Base-by-base conservation (phyloP, 2,888 invertebrate genomes). In the Sepiola atlantica region DNA sequence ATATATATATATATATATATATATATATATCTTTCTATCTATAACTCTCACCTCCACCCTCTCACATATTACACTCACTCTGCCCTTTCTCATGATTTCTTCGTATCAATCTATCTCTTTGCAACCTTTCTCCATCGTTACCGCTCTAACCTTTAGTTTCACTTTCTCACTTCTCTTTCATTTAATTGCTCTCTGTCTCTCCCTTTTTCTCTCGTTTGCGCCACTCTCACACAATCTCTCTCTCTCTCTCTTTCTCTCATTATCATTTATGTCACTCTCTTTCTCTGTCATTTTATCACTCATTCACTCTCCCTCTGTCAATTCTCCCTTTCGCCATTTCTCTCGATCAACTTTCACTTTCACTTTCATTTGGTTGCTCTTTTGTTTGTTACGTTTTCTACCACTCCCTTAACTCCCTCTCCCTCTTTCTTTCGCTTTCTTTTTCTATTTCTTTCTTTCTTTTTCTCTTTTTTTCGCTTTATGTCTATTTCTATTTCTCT, bases 331-430 rank as follows among this genome's bases (percentile, higher is more conserved):
- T 20, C 90, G 16, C 90, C 55, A 16, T 24, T 20, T 92, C 92
- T 1, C 35, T 45, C 35, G 16, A n/a, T 92, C 32, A 45, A 92
- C n/a, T 92, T 92, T 55, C 28, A 54, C 92, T 92, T 92, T 92
- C 54, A 54, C 92, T 92, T 55, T 54, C 45, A 92, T 92, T 92
- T 92, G 24, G 12, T 92, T 92, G n/a, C 54, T 92, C 92, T 45
- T 77, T 32, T 77, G 16, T 77, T n/a, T 77, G 3, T 77, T 18
- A n/a, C 16, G 4, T 20, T 57, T 57, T 57, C 55, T 55, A 16
- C 21, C 55, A 55, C 55, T 55, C 21, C 21, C 21, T n/a, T 28
- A 28, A 14, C n/a, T 77, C 16, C 2, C 77, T 77, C n/a, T 77
- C 28, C 28, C 28, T 61, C 8, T 28, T n/a, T n/a, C 18, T 28